Percentiles rank a stretch among this genome's conserved stretches.
These are phyloP conservation scores for Hiodon tergisus DNA, from an alignment of 2,113 vertebrate species.

Conservation along the genomic window DNA sequence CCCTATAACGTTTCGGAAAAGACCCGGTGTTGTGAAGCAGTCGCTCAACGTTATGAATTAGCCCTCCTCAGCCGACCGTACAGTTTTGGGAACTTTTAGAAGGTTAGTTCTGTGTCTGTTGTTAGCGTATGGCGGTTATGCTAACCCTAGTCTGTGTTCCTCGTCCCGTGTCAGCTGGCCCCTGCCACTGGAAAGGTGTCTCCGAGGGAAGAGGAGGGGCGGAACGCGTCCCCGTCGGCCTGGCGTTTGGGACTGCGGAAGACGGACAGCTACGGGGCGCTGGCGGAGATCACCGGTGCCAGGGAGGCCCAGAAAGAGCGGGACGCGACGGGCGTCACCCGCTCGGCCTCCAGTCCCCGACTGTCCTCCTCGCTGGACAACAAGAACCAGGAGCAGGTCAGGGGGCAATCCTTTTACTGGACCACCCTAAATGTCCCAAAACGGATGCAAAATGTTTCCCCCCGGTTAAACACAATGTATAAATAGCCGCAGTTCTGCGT, in stretches of 20 bases:
- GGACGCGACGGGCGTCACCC: slow-evolving; percentile 87
- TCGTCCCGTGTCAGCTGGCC: slow-evolving; percentile 58
- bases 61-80: too few species aligned
- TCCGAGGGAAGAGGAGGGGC: slow-evolving; percentile 87
- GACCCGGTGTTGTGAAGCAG: too few species aligned
- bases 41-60: too few species aligned
- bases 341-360: slow-evolving; percentile 93
- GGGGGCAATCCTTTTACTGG: background rate
- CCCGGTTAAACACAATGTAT: too few species aligned
- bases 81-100: background rate
- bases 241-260: slow-evolving; percentile 92
- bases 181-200: slow-evolving; percentile 74
- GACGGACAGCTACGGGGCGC: slow-evolving; percentile 92
- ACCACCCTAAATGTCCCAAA: background rate
- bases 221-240: slow-evolving; percentile 91
- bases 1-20: too few species aligned
- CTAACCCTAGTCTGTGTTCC: background rate
- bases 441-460: too few species aligned
- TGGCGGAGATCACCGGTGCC: slow-evolving; percentile 90
- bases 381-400: slow-evolving; percentile 93
- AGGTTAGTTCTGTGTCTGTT: background rate
- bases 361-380: slow-evolving; percentile 93
- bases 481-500: too few species aligned
- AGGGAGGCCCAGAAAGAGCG: slow-evolving; percentile 95
- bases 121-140: background rate